Evolutionary conservation across 2,888 invertebrate genomes (phyloP), one percentile per base, ranked within the genome.

Genomic region (Cepaea hortensis): DNA sequence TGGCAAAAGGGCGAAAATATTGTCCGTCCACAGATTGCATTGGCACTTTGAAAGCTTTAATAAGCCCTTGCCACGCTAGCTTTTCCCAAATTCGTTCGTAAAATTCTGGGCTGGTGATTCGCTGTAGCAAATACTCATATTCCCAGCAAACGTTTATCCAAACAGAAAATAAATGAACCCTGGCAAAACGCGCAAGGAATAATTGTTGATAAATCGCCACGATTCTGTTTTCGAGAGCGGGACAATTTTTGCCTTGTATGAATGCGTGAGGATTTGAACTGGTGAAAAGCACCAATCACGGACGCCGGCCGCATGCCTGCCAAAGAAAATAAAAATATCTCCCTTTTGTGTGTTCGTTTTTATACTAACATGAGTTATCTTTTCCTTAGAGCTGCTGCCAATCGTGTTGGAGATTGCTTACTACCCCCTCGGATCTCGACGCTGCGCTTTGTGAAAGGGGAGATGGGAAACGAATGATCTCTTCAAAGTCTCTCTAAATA

Each of bases 121-220:
- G 73, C 84, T 83, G 75, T 68, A 68, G 84, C 85, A 88, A 86
- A 86, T 86, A 88, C 77, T 81, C 84, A 55, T 84, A 85, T 82
- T 84, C 86, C 35, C 84, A 86, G 81, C 88, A 86, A 88, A 86
- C 88, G 88, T 88, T 88, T 88, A 85, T 86, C 88, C 87, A 88
- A 88, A 88, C 88, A 87, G 80, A 80, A 76, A 84, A 61, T 85
- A 88, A 88, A 87, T 88, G 87, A 87, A 84, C 77, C 82, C 85
- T 85, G 77, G 76, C 85, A 82, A 86, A 85, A 87, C 80, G 75
- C 80, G 77, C 73, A 85, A 83, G 77, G 81, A 88, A 87, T 85
- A 87, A 87, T 87, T 88, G 88, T 88, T 88, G 88, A 81, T 88
- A 88, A 88, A 88, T 87, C 87, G 80, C 79, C 68, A 65, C 55